Evolutionary conservation across 2,113 vertebrate genomes (phyloP), one percentile per base, ranked within the genome.

Genomic region (Sebastes fasciatus): DNA sequence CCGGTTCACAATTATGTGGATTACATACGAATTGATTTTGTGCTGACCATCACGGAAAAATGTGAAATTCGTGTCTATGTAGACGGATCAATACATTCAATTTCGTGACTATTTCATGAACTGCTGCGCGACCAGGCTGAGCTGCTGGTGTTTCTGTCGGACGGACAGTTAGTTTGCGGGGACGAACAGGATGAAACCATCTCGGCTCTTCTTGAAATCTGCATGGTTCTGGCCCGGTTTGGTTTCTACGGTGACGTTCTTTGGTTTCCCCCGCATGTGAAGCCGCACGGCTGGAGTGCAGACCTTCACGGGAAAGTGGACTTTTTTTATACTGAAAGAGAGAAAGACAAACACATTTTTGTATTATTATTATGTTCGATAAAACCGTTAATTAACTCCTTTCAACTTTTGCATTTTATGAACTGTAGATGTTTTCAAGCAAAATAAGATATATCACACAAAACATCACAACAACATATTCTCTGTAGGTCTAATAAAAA

Each of bases 131-230:
- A 34, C 34, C 3, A 3, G 34, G 34, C 34, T 34, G 34, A 34
- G 34, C 34, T 34, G 34, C 34, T 34, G 34, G 34, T 34, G 34
- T 34, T 34, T 34, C 34, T 34, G 34, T 34, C 34, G 4, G 46
- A 43, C 5, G 16, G 48, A 1, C 45, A 26, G 6, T 57, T 85
- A 96, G 83, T 86, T 77, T 4, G 88, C 74, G 0, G 97, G 96
- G 68, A 97, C 89, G 78, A 95, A 85, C 14, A 99, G 94, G 51
- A 96, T 87, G n/a, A 97, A 97, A 45, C 97, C 93, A 0, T 94
- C 86, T 0, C 90, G 94, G 74, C 83, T 95, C 88, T 96, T 98
- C 88, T 90, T 93, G 68, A 98, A 99, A 52, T 99, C 97, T 0
- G 96, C 95, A 5, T 26, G 40, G 1, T 79, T 5, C 48, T 88